These are phyloP conservation scores for Drosophila fungiperda DNA, from an alignment of 2,888 invertebrate species.

Conservation along the genomic window DNA sequence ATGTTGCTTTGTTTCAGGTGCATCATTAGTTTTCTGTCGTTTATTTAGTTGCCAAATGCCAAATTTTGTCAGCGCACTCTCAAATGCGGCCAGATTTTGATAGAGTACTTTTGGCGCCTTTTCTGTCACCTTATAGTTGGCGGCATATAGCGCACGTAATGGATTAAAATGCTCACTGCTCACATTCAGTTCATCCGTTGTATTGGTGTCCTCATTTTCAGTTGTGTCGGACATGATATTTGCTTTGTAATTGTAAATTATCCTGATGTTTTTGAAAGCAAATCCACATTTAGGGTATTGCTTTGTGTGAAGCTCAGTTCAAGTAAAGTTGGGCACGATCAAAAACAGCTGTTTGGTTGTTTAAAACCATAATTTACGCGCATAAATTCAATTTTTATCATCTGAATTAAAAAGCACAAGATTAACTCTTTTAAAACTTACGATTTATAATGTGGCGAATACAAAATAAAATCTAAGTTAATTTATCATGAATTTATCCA, in stretches of 20 bases:
- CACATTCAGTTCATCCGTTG: slow-evolving; percentile 85
- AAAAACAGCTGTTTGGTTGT: slow-evolving; percentile 4
- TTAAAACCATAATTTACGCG: neutral
- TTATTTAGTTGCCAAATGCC: slow-evolving; percentile 79
- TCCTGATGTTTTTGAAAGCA: neutral
- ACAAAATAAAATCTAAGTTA: neutral
- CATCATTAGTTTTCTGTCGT: slow-evolving; percentile 29
- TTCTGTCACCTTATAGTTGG: slow-evolving; percentile 85
- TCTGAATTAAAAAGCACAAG: neutral
- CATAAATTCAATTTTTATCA: neutral
- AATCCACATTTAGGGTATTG: neutral
- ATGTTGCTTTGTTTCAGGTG: neutral
- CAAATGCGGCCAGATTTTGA: slow-evolving; percentile 90
- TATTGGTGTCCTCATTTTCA: neutral
- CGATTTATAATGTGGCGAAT: neutral
- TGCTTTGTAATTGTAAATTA: neutral
- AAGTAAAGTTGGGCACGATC: slow-evolving; percentile 9
- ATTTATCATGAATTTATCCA: neutral
- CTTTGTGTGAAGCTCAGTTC: neutral
- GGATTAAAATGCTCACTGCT: slow-evolving; percentile 89
- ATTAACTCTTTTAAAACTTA: neutral
- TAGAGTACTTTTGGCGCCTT: slow-evolving; percentile 88
- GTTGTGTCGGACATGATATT: slow-evolving; percentile 18
- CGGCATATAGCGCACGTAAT: slow-evolving; percentile 88
- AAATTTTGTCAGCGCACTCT: slow-evolving; percentile 84